These are phyloP conservation scores for Vulpes ferrilata DNA, from an alignment of 2,113 vertebrate genomes.

Conservation along the genomic window DNA sequence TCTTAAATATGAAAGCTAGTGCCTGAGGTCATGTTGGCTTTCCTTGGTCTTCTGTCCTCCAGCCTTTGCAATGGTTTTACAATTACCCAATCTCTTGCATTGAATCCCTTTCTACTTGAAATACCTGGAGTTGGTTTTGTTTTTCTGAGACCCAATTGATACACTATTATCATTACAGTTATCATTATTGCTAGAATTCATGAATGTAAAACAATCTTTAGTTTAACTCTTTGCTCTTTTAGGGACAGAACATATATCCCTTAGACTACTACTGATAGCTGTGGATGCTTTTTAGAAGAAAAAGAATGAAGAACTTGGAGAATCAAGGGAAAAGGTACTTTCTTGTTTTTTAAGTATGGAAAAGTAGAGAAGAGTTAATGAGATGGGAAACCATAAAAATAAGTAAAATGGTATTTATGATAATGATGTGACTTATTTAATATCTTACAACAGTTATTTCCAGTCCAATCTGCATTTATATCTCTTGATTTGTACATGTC, in stretches of 20 bases:
- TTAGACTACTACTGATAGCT: background rate
- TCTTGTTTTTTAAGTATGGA: constrained; percentile 24
- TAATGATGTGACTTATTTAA: constrained; percentile 30
- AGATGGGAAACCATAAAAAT: constrained; percentile 27
- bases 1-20: background rate
- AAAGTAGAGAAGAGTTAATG: constrained; percentile 45
- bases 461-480: background rate
- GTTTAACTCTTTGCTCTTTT: constrained; percentile 19
- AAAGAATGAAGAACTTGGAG: background rate
- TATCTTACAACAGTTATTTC: background rate
- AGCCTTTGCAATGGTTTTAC: background rate
- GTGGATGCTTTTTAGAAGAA: background rate
- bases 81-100: background rate
- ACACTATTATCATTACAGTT: background rate
- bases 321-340: background rate
- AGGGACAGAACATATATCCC: background rate
- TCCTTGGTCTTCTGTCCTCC: background rate
- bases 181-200: background rate
- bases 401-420: constrained; percentile 32
- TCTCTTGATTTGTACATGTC: background rate
- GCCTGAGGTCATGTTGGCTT: background rate
- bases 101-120: constrained; percentile 2
- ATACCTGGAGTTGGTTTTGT: background rate
- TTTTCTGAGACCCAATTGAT: background rate
- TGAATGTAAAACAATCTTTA: background rate